Evolutionary conservation across 2,888 invertebrate species (phyloP), one percentile per base, ranked within the genome.

Genomic region (Parascotia fuliginaria): DNA sequence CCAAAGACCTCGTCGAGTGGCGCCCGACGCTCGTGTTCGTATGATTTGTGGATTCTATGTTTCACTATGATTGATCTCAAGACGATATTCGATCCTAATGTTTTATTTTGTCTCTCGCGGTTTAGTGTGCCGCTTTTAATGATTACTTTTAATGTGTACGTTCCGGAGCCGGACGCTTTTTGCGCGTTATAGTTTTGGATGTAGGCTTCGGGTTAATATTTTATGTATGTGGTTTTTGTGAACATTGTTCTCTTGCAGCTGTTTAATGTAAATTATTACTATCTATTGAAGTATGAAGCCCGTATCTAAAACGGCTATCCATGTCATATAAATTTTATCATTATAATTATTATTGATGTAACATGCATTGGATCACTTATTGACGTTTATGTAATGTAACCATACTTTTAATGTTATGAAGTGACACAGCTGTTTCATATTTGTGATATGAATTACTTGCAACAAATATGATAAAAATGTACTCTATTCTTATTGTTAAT

Each of bases 51-150:
- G 79, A 76, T 81, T 77, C 75, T 79, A 75, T 79, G 81, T 82
- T 81, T 81, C 78, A 83, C 85, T 85, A 83, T 79, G 82, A 87
- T 86, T 92, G 92, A 91, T 92, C 91, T 92, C 91, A 92, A 85
- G 82, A 88, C 86, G 86, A 87, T 89, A 86, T 89, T 90, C 89
- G 89, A 86, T 89, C 89, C 88, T 89, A 87, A 83, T 82, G 71
- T 81, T 83, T 75, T 24, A 24, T 79, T 70, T 74, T 83, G 81
- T 84, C 77, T 83, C 80, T 81, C 70, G 84, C 83, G 85, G 85
- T 65, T 75, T 77, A 77, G 73, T 78, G 83, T 77, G 68, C 83
- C 87, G 85, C 84, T 80, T 82, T 75, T 63, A 65, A 77, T 77
- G 70, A 75, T 83, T 83, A 83, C 77, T 83, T 80, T 83, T 83